Conservation (phyloP, 2,888 invertebrate genomes). For the Nycteola revayana region DNA sequence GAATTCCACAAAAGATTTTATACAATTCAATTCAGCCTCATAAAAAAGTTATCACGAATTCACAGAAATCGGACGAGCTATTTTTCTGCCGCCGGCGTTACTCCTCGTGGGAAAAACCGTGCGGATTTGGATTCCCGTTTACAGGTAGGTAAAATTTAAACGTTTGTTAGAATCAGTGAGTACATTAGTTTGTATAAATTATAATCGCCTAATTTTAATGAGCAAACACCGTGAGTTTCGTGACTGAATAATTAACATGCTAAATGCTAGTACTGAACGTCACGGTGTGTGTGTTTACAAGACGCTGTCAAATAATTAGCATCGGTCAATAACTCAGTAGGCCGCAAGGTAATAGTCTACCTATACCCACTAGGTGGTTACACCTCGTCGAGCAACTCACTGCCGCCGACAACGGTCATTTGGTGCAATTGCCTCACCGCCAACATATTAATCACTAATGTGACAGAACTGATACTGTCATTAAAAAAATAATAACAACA, state of each 20-base stretch:
- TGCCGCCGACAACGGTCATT: constrained; percentile 55
- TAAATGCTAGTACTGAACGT: constrained; percentile 44
- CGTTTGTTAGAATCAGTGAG: too few species aligned
- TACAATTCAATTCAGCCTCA: constrained; percentile 75
- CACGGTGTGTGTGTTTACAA: constrained; percentile 50
- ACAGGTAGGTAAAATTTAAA: too few species aligned
- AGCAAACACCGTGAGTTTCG: constrained; percentile 9
- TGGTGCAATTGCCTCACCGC: constrained; percentile 63
- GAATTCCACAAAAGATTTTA: constrained; percentile 73
- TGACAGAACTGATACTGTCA: constrained; percentile 61
- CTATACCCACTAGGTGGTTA: constrained; percentile 45
- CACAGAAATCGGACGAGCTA: constrained; percentile 70
- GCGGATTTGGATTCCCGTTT: constrained; percentile 39
- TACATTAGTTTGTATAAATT: too few species aligned
- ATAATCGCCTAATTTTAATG: too few species aligned
- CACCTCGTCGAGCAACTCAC: constrained; percentile 48
- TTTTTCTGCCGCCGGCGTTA: constrained; percentile 64
- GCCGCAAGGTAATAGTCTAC: constrained; percentile 51
- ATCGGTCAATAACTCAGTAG: constrained; percentile 61
- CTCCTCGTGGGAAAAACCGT: constrained; percentile 63
- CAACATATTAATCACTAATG: constrained; percentile 72
- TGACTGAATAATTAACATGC: constrained; percentile 41
- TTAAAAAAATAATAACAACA: constrained; percentile 56
- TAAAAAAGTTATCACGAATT: constrained; percentile 78
- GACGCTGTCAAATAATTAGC: constrained; percentile 64